These are phyloP conservation scores for Centropus unirufus DNA, from an alignment of 2,113 vertebrate genomes.

Conservation along the genomic window DNA sequence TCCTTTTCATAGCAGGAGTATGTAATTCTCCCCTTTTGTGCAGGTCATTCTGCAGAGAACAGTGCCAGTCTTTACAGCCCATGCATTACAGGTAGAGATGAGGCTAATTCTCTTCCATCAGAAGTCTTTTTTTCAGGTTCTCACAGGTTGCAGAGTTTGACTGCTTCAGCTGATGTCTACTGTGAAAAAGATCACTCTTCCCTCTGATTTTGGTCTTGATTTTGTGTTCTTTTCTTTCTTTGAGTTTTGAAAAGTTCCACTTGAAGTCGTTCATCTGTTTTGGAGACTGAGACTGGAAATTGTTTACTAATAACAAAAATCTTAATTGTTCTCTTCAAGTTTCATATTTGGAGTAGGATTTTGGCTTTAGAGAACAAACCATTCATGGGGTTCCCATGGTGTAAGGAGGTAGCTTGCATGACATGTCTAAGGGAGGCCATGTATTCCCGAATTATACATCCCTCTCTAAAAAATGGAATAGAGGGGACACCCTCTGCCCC, in stretches of 20 bases:
- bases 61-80: not conserved
- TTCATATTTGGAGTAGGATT: not conserved
- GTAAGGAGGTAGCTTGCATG: not conserved
- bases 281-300: not conserved
- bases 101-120: not conserved
- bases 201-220: not conserved
- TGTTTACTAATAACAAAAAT: constrained; percentile 28
- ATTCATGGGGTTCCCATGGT: not conserved
- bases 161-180: not conserved
- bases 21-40: not conserved
- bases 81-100: not conserved
- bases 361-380: not conserved
- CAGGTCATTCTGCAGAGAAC: not conserved
- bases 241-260: constrained; percentile 28
- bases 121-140: not conserved
- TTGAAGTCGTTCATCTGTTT: constrained; percentile 15
- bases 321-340: not conserved
- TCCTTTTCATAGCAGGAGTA: not conserved
- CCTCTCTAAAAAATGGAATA: not conserved
- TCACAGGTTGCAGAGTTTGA: not conserved
- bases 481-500: too few relatives aligned
- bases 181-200: not conserved
- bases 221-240: not conserved
- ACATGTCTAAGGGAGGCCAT: not conserved
- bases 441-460: not conserved